Base-by-base conservation (phyloP, 37 sponge, comb jelly and placozoan species). In the Tethya wilhelma region DNA sequence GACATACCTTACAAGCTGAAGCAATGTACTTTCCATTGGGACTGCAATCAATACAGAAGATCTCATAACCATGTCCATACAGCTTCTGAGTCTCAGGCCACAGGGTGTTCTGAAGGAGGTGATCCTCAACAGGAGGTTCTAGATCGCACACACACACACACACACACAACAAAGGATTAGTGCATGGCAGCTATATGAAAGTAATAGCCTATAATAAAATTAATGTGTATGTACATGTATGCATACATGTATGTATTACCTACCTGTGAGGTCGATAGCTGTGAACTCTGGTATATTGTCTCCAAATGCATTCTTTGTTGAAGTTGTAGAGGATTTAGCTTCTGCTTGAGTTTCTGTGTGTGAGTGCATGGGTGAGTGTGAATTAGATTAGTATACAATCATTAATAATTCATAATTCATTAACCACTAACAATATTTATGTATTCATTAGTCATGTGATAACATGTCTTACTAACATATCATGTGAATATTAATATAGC, bases 21-120 rank as follows among this genome's bases (percentile, higher is more conserved):
- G 97, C 97, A n/a, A 96, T 53, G 8, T 83, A 56, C 3, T 69
- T 55, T 14, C 94, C 89, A 56, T 84, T 67, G 4, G 88, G 81
- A 37, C 78, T 68, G 63, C 81, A 66, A 31, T 88, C 85, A 46
- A 93, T 56, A 36, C 81, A 78, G 73, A 73, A 96, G 46, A 96
- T n/a, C 68, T 96, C 97, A 67, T 86, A 96, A 1, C 89, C 83
- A 79, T 96, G 97, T 0, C 94, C 97, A 59, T 96, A 96, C 79
- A 96, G 73, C 62, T 96, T 96, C 68, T 88, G 95, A 5, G 69
- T 81, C 75, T 96, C 97, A n/a, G 97, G 97, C 97, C 97, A 96
- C 0, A 96, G 86, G 12, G 94, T 96, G 84, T 87, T 88, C 66
- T 96, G 97, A 3, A 92, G 73, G 20, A 96, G 80, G 0, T 85